Evolutionary conservation across 2,113 vertebrate genomes (phyloP).

Genomic region (Cnemophilus loriae): DNA sequence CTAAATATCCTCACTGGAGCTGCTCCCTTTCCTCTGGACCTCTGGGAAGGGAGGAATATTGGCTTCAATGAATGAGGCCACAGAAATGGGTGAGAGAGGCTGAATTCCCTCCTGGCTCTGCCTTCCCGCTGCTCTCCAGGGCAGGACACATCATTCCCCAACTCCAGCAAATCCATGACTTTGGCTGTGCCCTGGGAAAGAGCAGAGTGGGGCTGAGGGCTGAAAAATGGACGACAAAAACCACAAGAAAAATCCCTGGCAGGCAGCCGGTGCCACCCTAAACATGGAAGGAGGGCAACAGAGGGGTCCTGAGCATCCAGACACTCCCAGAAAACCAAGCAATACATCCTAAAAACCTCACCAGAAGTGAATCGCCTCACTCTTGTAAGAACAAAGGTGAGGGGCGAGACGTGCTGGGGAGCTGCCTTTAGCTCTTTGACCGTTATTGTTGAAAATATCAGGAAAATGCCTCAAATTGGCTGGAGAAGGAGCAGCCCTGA

Average conservation of each 20-base stretch:
- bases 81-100: not conserved
- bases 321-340: not conserved
- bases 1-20: not conserved
- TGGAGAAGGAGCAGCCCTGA: not conserved
- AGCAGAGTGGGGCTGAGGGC: not conserved
- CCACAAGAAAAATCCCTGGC: not conserved
- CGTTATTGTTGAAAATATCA: not conserved
- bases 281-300: accelerated
- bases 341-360: accelerated
- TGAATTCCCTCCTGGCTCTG: not conserved
- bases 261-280: not conserved
- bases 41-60: not conserved
- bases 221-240: not conserved
- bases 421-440: not conserved
- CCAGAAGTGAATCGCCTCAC: not conserved
- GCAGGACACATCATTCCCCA: not conserved
- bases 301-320: not conserved
- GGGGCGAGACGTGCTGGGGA: not conserved
- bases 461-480: not conserved
- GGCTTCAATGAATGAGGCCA: not conserved
- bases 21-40: not conserved
- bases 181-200: not conserved
- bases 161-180: not conserved
- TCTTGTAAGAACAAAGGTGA: not conserved
- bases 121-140: not conserved